These are phyloP conservation scores for Lordiphosa clarofinis DNA, from an alignment of 1,140 invertebrate species.

Conservation along the genomic window DNA sequence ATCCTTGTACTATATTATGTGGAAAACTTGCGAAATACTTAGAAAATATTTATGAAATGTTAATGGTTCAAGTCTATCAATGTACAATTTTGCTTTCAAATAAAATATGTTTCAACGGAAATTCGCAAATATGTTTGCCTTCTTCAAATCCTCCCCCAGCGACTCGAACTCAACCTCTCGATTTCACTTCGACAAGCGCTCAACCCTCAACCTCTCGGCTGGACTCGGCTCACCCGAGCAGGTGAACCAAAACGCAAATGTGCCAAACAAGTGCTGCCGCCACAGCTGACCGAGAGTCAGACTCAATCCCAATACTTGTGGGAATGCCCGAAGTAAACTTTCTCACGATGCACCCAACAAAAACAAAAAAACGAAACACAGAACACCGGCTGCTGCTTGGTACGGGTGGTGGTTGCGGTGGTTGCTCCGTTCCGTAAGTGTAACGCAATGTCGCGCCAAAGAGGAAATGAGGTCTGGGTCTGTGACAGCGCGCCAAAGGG, in stretches of 20 bases:
- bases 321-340: conserved; percentile 77
- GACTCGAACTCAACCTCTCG: too few relatives aligned
- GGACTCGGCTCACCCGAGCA: conserved; percentile 44
- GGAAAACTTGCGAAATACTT: conserved; percentile 32
- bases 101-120: too few relatives aligned
- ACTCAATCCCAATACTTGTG: conserved; percentile 72
- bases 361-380: conserved; percentile 12
- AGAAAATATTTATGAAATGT: conserved; percentile 56
- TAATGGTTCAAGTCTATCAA: conserved; percentile 56
- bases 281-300: conserved; percentile 57
- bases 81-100: conserved; percentile 13
- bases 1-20: too few relatives aligned
- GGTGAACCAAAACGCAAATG: conserved; percentile 52
- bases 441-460: conserved; percentile 75
- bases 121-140: too few relatives aligned
- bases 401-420: conserved; percentile 66
- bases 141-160: too few relatives aligned
- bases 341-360: conserved; percentile 70
- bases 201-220: neutral
- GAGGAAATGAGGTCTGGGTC: conserved; percentile 68
- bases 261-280: conserved; percentile 56
- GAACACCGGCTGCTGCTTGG: conserved; percentile 50
- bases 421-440: conserved; percentile 60
- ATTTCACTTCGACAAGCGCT: too few relatives aligned
- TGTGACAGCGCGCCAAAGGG: conserved; percentile 45